Evolutionary conservation across 2,113 vertebrate species (phyloP).

Genomic region (Anas platyrhynchos): DNA sequence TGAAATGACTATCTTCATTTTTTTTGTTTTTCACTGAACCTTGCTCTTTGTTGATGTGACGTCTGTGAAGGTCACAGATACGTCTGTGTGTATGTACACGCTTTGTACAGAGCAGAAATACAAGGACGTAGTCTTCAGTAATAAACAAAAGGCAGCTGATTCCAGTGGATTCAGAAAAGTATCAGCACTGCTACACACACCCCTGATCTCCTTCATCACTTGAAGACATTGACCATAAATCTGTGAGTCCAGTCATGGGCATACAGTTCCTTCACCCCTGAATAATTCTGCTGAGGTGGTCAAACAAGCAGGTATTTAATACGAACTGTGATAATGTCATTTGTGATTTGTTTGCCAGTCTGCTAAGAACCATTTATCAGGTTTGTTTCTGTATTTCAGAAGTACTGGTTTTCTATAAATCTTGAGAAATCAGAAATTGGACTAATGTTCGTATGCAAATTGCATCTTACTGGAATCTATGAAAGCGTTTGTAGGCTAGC

Average conservation of each 20-base stretch:
- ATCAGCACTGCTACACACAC: fast-evolving
- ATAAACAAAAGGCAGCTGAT: neutral
- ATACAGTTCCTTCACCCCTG: fast-evolving
- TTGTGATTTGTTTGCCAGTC: neutral
- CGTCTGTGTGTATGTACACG: neutral
- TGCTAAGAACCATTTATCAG: neutral
- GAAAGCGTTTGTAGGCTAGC: fast-evolving
- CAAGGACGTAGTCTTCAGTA: neutral
- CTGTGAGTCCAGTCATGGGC: fast-evolving
- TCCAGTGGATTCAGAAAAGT: neutral
- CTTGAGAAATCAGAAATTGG: neutral
- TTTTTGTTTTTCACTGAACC: neutral
- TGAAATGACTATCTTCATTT: neutral
- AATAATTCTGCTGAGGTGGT: neutral
- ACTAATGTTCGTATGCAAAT: neutral
- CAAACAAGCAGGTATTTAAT: neutral
- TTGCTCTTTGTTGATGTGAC: neutral
- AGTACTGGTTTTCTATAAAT: neutral
- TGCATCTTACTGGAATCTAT: neutral
- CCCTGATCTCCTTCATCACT: fast-evolving
- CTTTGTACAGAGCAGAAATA: neutral
- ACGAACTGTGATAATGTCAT: neutral
- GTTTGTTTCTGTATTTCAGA: neutral
- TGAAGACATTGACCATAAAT: neutral
- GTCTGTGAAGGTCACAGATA: neutral